These are phyloP conservation scores for Synaphobranchus kaupii DNA, from an alignment of 2,797 vertebrate genomes.

Conservation along the genomic window DNA sequence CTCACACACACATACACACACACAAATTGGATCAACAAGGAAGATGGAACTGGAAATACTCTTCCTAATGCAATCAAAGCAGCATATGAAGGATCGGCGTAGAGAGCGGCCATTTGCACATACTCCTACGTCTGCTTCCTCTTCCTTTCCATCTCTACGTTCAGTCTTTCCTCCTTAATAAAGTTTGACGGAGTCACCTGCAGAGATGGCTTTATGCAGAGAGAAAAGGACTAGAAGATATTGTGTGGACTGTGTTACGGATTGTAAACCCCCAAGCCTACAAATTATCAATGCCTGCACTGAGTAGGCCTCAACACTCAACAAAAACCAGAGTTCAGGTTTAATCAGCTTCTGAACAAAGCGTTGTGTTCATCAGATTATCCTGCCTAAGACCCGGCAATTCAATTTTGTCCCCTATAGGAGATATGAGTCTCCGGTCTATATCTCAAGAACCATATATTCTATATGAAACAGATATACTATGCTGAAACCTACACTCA, in stretches of 20 bases:
- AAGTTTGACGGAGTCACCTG: conserved; percentile 8
- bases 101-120: neutral
- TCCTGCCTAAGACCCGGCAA: neutral
- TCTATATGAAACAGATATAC: too few relatives aligned
- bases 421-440: neutral
- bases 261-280: conserved; percentile 48
- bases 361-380: neutral
- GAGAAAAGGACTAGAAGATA: conserved; percentile 19
- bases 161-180: conserved; percentile 10
- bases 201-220: conserved; percentile 4
- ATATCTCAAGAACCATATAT: neutral
- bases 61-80: conserved; percentile 7
- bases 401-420: neutral
- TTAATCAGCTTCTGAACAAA: conserved; percentile 13
- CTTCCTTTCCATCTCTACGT: conserved; percentile 4
- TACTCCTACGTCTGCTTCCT: neutral
- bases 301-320: neutral
- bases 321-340: neutral
- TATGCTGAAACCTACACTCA: neutral
- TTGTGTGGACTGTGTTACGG: conserved; percentile 47
- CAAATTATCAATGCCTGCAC: neutral
- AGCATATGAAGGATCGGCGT: neutral
- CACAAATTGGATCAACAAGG: conserved; percentile 14
- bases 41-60: conserved; percentile 3
- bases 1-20: neutral